Percentiles rank a stretch among this genome's conserved stretches.
phyloP scores from a whole-genome alignment of 2,797 vertebrate species.

The Sebastes variabilis region DNA sequence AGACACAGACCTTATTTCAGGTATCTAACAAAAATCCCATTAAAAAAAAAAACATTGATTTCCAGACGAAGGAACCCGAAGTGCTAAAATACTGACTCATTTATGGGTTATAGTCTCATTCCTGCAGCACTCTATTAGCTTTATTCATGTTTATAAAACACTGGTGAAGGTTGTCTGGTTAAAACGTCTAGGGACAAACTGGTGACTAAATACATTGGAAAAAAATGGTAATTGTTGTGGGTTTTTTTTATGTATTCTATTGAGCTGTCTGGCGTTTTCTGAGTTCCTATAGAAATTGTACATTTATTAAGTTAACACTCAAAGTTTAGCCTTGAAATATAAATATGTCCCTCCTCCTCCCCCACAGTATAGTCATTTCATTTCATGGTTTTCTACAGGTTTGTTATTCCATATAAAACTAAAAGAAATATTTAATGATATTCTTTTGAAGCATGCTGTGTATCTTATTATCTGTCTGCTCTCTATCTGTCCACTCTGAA shows the following conservation, averaged over 20 bases:
- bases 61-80: not conserved
- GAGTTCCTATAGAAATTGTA: not conserved
- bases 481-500: not conserved
- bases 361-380: not conserved
- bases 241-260: accelerated
- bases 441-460: not conserved
- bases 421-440: not conserved
- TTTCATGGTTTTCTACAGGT: not conserved
- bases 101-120: not conserved
- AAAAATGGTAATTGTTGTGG: too few species aligned
- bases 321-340: not conserved
- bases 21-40: not conserved
- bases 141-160: not conserved
- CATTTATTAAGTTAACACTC: not conserved
- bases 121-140: not conserved
- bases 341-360: not conserved
- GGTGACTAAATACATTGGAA: not conserved
- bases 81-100: not conserved
- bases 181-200: not conserved
- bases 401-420: not conserved
- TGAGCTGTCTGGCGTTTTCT: not conserved
- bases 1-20: not conserved
- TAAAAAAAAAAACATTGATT: not conserved
- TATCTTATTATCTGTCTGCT: not conserved
- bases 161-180: not conserved